phyloP scores from a whole-genome alignment of 2,888 invertebrate species.

The Perizoma affinitatum region DNA sequence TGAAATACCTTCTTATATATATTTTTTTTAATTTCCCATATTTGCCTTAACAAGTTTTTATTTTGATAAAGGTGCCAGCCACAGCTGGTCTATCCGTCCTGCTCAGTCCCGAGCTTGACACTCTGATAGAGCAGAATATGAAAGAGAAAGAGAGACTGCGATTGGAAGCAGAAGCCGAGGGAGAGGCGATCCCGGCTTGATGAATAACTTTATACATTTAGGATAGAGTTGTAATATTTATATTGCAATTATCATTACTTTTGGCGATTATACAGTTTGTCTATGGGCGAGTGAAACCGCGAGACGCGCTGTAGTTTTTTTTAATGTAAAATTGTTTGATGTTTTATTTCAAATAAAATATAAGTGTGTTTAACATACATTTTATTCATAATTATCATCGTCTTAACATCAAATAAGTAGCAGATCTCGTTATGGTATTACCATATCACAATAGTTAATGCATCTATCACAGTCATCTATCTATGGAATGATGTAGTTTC shows the following conservation, averaged over 20 bases:
- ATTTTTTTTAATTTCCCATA: too few species aligned
- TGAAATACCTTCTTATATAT: too few species aligned
- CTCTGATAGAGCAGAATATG: conserved; percentile 66
- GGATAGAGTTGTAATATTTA: too few species aligned
- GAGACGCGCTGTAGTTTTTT: too few species aligned
- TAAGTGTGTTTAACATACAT: neutral
- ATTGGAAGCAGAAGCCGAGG: conserved; percentile 47
- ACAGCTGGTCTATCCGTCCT: conserved; percentile 67
- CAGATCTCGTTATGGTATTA: conserved; percentile 29
- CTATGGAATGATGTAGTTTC: conserved; percentile 36
- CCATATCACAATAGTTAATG: conserved; percentile 21
- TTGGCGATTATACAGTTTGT: too few species aligned
- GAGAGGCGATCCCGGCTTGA: conserved; percentile 24
- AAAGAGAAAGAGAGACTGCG: conserved; percentile 59
- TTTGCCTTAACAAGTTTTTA: too few species aligned
- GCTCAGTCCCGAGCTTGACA: conserved; percentile 72
- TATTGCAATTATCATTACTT: too few species aligned
- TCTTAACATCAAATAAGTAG: conserved; percentile 4
- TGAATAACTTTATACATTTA: neutral
- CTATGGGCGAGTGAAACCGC: too few species aligned
- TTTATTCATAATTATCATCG: conserved; percentile 3
- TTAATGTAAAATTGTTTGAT: neutral
- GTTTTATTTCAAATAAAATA: conserved; percentile 1
- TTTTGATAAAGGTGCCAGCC: conserved; percentile 56
- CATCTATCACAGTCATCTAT: conserved; percentile 34